These are phyloP conservation scores for Vanessa tameamea DNA, from an alignment of 1,140 invertebrate species.

Conservation along the genomic window DNA sequence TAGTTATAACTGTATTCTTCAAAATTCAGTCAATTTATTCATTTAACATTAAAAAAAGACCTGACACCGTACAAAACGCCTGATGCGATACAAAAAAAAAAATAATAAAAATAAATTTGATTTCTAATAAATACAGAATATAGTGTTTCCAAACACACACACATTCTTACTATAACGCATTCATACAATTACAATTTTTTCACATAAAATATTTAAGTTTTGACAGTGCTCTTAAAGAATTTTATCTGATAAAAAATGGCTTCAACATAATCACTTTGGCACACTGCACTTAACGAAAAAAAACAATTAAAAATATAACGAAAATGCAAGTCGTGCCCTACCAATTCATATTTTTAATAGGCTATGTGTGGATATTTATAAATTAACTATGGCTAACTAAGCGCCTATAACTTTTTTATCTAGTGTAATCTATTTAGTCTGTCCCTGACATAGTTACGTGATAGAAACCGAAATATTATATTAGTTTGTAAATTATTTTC, in stretches of 20 bases:
- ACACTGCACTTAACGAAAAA: constrained; percentile 12
- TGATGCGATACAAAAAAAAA: not conserved
- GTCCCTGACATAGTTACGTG: not conserved
- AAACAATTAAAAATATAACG: constrained; percentile 25
- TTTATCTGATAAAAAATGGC: not conserved
- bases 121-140: constrained; percentile 10
- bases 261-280: constrained; percentile 24
- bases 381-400: constrained; percentile 20
- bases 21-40: constrained; percentile 5
- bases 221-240: not conserved
- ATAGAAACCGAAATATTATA: not conserved
- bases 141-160: constrained; percentile 21
- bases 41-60: not conserved
- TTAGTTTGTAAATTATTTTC: not conserved
- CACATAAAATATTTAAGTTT: not conserved
- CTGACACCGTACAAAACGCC: not conserved
- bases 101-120: constrained; percentile 9
- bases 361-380: constrained; percentile 6
- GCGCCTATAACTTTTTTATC: constrained; percentile 6
- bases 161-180: constrained; percentile 2
- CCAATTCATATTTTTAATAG: constrained; percentile 1
- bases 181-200: constrained; percentile 8
- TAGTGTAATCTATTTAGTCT: constrained; percentile 15
- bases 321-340: constrained; percentile 20
- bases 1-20: not conserved